These are phyloP conservation scores for Oreochromis spilurus DNA, from an alignment of 2,113 vertebrate genomes.

Conservation along the genomic window DNA sequence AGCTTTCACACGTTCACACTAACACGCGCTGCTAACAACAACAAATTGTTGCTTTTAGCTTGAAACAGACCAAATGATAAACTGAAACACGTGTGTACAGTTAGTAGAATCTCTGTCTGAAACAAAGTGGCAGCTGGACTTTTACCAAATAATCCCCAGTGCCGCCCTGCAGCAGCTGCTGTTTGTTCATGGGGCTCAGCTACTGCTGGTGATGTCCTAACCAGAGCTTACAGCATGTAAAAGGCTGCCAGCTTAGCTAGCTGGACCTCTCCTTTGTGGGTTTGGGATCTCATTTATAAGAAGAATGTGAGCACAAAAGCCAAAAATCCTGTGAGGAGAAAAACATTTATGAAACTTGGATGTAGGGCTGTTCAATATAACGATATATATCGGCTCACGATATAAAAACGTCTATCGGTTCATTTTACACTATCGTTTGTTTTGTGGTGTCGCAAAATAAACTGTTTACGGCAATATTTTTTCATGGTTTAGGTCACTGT, in stretches of 20 bases:
- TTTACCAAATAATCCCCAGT: background rate
- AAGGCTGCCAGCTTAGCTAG: background rate
- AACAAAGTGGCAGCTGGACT: background rate
- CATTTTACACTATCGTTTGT: background rate
- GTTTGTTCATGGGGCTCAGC: background rate
- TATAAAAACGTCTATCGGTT: background rate
- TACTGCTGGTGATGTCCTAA: background rate
- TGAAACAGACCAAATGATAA: background rate
- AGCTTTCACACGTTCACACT: background rate
- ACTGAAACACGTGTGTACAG: background rate
- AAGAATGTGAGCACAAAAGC: background rate
- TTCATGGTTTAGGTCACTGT: background rate
- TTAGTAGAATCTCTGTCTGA: background rate
- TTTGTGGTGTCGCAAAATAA: background rate
- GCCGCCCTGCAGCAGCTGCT: background rate
- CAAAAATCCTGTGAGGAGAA: background rate
- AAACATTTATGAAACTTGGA: background rate
- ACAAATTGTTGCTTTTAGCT: background rate
- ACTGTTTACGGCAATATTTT: background rate
- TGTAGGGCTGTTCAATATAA: background rate
- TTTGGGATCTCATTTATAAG: background rate
- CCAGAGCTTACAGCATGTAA: background rate
- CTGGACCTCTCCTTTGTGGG: background rate
- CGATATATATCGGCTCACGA: rapidly evolving
- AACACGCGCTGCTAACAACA: background rate